Conservation (phyloP, 2,113 vertebrate species). For the Synchiropus splendidus region DNA sequence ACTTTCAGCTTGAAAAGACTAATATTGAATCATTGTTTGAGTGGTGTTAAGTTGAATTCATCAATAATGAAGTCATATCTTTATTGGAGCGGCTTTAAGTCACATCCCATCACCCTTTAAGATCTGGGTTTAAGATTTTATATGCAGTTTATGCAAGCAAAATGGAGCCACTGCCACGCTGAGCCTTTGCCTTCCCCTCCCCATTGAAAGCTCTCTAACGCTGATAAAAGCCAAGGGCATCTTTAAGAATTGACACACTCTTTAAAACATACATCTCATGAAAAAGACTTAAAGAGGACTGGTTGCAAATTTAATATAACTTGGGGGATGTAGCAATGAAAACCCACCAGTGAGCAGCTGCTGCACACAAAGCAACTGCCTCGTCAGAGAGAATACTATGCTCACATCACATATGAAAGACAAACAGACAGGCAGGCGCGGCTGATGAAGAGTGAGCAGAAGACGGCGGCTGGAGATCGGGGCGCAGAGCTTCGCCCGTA, state of each 20-base stretch:
- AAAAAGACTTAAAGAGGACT: conserved; percentile 64
- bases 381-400: conserved; percentile 54
- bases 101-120: conserved; percentile 51
- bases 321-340: conserved; percentile 57
- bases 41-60: conserved; percentile 50
- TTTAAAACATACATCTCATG: conserved; percentile 66
- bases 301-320: conserved; percentile 68
- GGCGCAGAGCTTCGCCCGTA: conserved; percentile 44
- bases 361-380: conserved; percentile 52
- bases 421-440: conserved; percentile 48
- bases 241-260: conserved; percentile 64
- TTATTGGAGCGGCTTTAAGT: conserved; percentile 52
- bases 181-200: conserved; percentile 37
- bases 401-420: conserved; percentile 58
- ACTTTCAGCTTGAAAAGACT: conserved; percentile 29
- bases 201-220: conserved; percentile 51
- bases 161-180: conserved; percentile 48
- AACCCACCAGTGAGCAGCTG: conserved; percentile 44
- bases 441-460: conserved; percentile 59
- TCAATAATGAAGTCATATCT: conserved; percentile 55
- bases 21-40: conserved; percentile 58
- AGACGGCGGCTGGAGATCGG: conserved; percentile 50
- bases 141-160: conserved; percentile 66
- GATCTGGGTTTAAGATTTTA: conserved; percentile 55
- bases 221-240: conserved; percentile 61